Evolutionary conservation across 2,888 invertebrate species (phyloP).

Genomic region (Mesoligia furuncula): DNA sequence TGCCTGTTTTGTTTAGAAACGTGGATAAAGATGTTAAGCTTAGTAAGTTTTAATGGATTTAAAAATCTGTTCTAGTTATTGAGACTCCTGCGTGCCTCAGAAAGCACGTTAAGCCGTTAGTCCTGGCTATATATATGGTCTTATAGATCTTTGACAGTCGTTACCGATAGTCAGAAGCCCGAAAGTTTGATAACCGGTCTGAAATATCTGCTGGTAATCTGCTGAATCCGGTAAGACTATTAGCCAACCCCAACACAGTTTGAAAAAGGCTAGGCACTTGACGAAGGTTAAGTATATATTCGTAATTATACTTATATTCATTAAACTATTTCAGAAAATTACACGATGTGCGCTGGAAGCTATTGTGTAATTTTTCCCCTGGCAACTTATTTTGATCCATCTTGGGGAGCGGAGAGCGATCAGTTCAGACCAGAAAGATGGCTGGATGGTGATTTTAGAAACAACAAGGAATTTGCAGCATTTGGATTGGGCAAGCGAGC

Average conservation of each 20-base stretch:
- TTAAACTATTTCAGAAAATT: slow-evolving; percentile 30
- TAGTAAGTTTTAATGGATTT: slow-evolving; percentile 14
- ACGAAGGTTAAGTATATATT: too few relatives aligned
- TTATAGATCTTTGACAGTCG: background rate
- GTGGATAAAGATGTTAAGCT: slow-evolving; percentile 24
- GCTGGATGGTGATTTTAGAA: slow-evolving; percentile 16
- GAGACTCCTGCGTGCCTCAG: too few relatives aligned
- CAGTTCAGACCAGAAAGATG: slow-evolving; percentile 53
- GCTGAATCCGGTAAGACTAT: too few relatives aligned
- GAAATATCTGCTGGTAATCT: background rate
- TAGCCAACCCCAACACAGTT: too few relatives aligned
- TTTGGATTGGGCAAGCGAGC: slow-evolving; percentile 44
- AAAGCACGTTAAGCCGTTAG: background rate
- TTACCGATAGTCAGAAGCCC: background rate
- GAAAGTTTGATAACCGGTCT: background rate
- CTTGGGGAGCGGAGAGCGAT: slow-evolving; percentile 49
- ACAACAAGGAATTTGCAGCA: slow-evolving; percentile 37
- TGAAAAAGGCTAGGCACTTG: too few relatives aligned
- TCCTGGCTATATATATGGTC: too few relatives aligned
- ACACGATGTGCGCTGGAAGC: slow-evolving; percentile 48
- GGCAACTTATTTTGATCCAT: slow-evolving; percentile 16
- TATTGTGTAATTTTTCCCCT: slow-evolving; percentile 23
- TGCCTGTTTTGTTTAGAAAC: background rate
- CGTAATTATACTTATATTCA: too few relatives aligned
- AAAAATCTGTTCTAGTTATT: background rate